Percentiles rank a stretch among this genome's conserved stretches.
Conservation (phyloP, 2,113 vertebrate species). For the Cheilinus undulatus region DNA sequence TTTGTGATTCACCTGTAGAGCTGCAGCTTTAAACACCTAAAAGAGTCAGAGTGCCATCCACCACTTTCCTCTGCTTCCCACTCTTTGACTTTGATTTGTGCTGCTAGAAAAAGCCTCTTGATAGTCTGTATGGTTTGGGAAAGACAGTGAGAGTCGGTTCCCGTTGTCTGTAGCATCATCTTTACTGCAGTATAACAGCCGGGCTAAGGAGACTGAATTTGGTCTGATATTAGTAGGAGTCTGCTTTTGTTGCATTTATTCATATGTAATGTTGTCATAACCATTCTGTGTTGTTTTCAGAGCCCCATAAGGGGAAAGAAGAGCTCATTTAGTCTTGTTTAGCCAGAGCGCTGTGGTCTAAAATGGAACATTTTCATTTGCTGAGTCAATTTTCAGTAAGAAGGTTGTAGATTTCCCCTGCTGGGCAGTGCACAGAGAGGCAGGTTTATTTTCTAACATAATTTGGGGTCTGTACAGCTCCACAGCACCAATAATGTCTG, state of each 20-base stretch:
- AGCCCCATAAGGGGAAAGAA: slow-evolving; percentile 3
- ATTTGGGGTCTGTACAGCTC: neutral
- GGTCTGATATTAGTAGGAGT: slow-evolving; percentile 16
- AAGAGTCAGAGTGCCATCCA: slow-evolving; percentile 16
- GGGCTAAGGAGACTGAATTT: slow-evolving; percentile 42
- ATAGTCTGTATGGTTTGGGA: slow-evolving; percentile 5
- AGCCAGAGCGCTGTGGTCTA: slow-evolving; percentile 1
- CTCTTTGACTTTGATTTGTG: slow-evolving; percentile 14
- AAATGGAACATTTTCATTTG: slow-evolving; percentile 35
- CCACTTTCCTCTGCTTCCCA: neutral
- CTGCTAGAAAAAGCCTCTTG: slow-evolving; percentile 10
- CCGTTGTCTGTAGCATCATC: slow-evolving; percentile 31
- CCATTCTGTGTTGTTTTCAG: slow-evolving; percentile 37
- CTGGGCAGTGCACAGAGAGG: slow-evolving; percentile 10
- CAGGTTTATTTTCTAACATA: slow-evolving; percentile 23
- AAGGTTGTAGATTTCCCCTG: slow-evolving; percentile 15
- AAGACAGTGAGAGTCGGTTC: neutral
- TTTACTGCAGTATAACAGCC: slow-evolving; percentile 37
- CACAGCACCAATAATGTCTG: slow-evolving; percentile 11
- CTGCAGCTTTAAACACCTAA: slow-evolving; percentile 8
- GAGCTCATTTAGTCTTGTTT: slow-evolving; percentile 29
- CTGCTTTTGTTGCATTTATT: slow-evolving; percentile 51
- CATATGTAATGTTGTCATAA: slow-evolving; percentile 36
- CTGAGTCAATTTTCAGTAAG: slow-evolving; percentile 18
- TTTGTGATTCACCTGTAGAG: slow-evolving; percentile 37